Evolutionary conservation across 2,888 invertebrate species (phyloP), one percentile per base, ranked within the genome.

Genomic region (Colletes collaris): DNA sequence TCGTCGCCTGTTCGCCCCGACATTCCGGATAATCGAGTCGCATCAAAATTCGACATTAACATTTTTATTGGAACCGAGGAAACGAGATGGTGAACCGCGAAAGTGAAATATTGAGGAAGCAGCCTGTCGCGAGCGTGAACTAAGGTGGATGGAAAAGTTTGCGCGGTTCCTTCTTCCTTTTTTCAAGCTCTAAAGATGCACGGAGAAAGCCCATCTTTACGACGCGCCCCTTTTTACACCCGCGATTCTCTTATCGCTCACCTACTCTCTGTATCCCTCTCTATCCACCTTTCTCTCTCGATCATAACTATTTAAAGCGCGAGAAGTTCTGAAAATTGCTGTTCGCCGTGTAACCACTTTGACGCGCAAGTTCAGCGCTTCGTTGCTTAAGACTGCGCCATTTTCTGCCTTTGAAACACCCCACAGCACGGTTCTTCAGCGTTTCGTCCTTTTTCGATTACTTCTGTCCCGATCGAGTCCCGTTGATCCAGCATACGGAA

Each of bases 181-280:
- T 50, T 16, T 62, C 27, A 74, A 37, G 49, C 67, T 19, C 46
- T 46, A 46, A 46, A 62, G 62, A 62, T 62, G 62, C 62, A 62
- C 46, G 46, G 62, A 62, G 62, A 62, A 62, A 77, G 67, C 67
- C 78, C 63, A 75, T 76, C 85, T 83, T 84, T 81, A 78, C 81
- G 69, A 83, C 85, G 86, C 86, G 81, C 81, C 79, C 82, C 87
- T 82, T 87, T 86, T 86, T 87, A 86, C 86, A 75, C 63, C 65
- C 74, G 44, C 76, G 79, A 83, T 83, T 83, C 85, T 86, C 81
- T 81, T 81, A 79, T 83, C 78, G 27, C 49, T 40, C 13, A 11
- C 37, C 40, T 13, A 13, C 13, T 11, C 27, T 16, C 7, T 16
- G 27, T 19, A 19, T 16, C 5, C n/a, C 7, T n/a, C 58, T 7